Conservation (phyloP, 2,797 vertebrate species). For the Eulemur mongoz region DNA sequence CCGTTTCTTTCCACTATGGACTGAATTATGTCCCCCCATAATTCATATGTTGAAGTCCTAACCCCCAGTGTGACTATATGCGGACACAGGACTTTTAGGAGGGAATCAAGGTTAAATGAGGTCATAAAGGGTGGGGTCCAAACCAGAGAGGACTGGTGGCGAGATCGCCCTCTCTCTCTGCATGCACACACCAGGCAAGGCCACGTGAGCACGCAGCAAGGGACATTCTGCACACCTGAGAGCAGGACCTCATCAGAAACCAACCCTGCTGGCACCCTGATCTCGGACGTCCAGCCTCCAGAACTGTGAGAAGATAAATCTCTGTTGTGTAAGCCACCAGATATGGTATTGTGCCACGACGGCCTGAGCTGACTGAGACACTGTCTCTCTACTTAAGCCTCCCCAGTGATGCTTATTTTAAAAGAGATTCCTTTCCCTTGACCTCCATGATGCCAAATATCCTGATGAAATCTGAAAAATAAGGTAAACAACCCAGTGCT, state of each 20-base stretch:
- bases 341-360: background rate
- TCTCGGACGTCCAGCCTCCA: background rate
- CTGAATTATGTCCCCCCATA: background rate
- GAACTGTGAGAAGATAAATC: background rate
- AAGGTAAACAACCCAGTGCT: background rate
- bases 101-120: background rate
- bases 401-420: background rate
- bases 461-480: background rate
- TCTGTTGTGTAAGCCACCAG: background rate
- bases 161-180: background rate
- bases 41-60: background rate
- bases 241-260: background rate
- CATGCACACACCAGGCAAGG: background rate
- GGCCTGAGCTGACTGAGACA: background rate
- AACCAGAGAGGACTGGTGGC: background rate
- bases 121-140: background rate
- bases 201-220: background rate
- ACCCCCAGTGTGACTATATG: background rate
- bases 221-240: background rate
- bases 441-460: background rate
- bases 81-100: background rate
- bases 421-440: background rate
- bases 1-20: background rate
- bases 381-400: background rate
- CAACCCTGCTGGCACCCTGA: background rate